These are phyloP conservation scores for Lytechinus variegatus DNA, from an alignment of 35 echinoderm and acorn worm genomes.

Conservation along the genomic window DNA sequence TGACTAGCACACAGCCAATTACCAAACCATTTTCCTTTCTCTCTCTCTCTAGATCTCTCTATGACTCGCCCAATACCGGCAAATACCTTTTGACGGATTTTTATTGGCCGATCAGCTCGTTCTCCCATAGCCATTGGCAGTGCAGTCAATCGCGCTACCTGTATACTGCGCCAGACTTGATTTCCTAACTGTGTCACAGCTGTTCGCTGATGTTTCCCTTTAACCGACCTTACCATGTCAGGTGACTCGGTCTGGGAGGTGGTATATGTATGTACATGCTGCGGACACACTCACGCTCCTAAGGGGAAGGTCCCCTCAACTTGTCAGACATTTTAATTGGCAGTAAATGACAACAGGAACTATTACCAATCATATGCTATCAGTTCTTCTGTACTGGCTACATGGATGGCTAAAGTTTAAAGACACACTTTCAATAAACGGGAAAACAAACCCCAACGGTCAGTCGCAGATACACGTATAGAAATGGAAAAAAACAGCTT, in stretches of 20 bases:
- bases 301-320: constrained; percentile 29
- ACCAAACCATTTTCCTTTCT: neutral
- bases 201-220: constrained; percentile 20
- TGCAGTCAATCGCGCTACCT: constrained; percentile 16
- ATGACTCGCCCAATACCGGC: neutral
- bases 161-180: constrained; percentile 20
- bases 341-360: constrained; percentile 44
- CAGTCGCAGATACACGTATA: no score
- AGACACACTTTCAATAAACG: neutral
- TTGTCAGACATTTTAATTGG: constrained; percentile 47
- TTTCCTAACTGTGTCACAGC: neutral
- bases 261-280: neutral
- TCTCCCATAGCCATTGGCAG: constrained; percentile 30
- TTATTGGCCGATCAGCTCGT: constrained; percentile 23
- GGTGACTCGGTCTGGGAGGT: neutral
- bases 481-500: no score
- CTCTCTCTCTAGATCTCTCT: constrained; percentile 8
- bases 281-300: neutral
- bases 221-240: neutral
- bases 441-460: neutral
- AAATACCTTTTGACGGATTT: constrained; percentile 28
- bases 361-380: constrained; percentile 29
- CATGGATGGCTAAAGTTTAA: neutral
- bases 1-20: constrained; percentile 41
- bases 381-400: neutral